Base-by-base conservation (phyloP, 2,113 vertebrate species). In the Talpa occidentalis region DNA sequence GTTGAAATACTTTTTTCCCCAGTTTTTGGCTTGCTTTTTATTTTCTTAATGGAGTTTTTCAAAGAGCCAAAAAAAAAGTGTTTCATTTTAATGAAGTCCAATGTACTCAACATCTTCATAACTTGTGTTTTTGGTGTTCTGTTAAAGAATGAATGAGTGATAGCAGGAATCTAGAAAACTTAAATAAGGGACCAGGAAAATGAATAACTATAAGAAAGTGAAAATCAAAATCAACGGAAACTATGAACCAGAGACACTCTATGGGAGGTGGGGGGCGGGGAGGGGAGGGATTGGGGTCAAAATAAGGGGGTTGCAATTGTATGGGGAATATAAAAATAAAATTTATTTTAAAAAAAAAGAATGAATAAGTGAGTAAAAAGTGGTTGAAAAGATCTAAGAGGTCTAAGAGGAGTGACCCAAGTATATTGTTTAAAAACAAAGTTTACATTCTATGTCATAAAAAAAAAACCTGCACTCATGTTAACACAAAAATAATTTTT, bases 401-500 rank as follows among this genome's bases (percentile, higher is more conserved):
- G 9, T 72, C 10, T 60, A 79, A 73, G 15, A 42, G 1, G 40
- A 82, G 47, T 37, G 2, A 6, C 44, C 4, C 62, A 70, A 91
- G 21, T 76, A 37, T 78, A 94, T 91, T 83, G 47, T 90, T 76
- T 76, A 60, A 54, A 94, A 89, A 73, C 3, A 79, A 81, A 85
- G 69, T 47, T 95, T 73, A 14, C 26, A 73, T 72, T 82, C 6
- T 62, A 37, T 26, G 90, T 84, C 82, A 93, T 88, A 76, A 56
- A 86, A 35, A 59, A 49, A 67, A n/a, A n/a, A n/a, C n/a, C 1
- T 24, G 78, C 49, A 64, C 56, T 62, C 44, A 6, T 32, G 77
- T 92, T 94, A 83, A 88, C 35, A 77, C 84, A 83, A 90, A 85
- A 56, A 40, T 35, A 94, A 76, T 88, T 52, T 6, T 74, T 88